phyloP scores from a whole-genome alignment of 1,140 invertebrate genomes.

The Helicorthomorpha holstii region DNA sequence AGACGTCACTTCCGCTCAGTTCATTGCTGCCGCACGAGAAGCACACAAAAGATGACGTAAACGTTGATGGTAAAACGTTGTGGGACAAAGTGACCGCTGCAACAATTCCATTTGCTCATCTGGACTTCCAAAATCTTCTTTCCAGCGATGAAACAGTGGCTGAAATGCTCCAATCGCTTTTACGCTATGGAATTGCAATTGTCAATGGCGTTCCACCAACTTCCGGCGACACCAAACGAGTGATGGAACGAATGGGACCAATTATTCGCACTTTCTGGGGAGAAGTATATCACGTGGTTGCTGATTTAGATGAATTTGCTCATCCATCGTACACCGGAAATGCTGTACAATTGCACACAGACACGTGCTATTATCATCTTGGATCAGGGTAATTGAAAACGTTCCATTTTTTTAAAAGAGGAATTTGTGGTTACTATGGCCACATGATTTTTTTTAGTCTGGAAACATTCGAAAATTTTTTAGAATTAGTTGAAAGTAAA shows the following conservation, averaged over 20 bases:
- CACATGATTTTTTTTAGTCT: too few species aligned
- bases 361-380: not conserved
- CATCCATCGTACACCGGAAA: slow-evolving; percentile 1
- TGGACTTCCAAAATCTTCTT: not conserved
- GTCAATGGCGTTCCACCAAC: not conserved
- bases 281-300: not conserved
- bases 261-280: not conserved
- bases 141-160: not conserved
- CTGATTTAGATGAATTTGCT: not conserved
- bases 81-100: not conserved
- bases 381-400: not conserved
- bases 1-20: too few species aligned
- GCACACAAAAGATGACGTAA: too few species aligned
- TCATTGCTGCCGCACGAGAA: too few species aligned
- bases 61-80: not conserved
- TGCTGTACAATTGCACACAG: not conserved
- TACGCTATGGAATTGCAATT: not conserved
- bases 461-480: too few species aligned
- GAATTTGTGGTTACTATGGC: too few species aligned
- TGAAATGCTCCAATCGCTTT: not conserved
- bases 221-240: not conserved
- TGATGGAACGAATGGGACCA: slow-evolving; percentile 1
- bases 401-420: too few species aligned
- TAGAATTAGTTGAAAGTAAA: too few species aligned
- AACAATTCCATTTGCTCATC: not conserved